Evolutionary conservation across 2,113 vertebrate genomes (phyloP).

Genomic region (Holacanthus passer): DNA sequence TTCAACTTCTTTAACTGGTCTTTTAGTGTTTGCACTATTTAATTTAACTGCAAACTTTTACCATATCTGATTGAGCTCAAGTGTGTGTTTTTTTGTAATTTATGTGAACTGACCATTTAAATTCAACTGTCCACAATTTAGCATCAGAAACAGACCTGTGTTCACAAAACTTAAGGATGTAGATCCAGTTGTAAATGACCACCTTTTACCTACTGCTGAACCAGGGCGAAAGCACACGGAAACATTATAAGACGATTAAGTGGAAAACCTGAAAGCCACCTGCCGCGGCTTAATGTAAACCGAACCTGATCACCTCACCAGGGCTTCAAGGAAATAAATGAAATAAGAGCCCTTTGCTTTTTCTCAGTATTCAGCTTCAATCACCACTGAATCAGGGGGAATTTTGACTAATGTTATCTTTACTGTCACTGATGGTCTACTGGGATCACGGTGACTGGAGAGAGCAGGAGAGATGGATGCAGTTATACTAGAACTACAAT

Average conservation of each 20-base stretch:
- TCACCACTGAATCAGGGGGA: conserved; percentile 17
- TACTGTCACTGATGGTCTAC: not conserved
- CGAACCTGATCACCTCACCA: conserved; percentile 25
- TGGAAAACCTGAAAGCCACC: conserved; percentile 43
- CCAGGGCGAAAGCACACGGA: not conserved
- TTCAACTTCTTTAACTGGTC: not conserved
- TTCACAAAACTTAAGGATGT: conserved; percentile 1
- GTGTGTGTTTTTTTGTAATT: not conserved
- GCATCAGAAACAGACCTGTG: not conserved
- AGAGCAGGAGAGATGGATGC: not conserved
- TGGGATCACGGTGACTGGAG: not conserved
- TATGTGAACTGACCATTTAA: not conserved
- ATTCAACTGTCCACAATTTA: not conserved
- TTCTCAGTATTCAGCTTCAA: not conserved
- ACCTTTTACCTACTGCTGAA: not conserved
- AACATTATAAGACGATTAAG: conserved; percentile 40
- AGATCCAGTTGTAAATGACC: not conserved
- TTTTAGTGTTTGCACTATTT: not conserved
- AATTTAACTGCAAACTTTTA: not conserved
- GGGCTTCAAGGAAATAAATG: not conserved
- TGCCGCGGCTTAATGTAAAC: conserved; percentile 47
- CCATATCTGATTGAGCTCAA: not conserved
- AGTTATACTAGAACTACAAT: conserved; percentile 34
- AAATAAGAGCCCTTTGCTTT: not conserved
- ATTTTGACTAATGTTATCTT: conserved; percentile 21